These are phyloP conservation scores for Chironex yamaguchii DNA, from an alignment of 30 jellyfish, hydroid and myxozoan species.

Conservation along the genomic window DNA sequence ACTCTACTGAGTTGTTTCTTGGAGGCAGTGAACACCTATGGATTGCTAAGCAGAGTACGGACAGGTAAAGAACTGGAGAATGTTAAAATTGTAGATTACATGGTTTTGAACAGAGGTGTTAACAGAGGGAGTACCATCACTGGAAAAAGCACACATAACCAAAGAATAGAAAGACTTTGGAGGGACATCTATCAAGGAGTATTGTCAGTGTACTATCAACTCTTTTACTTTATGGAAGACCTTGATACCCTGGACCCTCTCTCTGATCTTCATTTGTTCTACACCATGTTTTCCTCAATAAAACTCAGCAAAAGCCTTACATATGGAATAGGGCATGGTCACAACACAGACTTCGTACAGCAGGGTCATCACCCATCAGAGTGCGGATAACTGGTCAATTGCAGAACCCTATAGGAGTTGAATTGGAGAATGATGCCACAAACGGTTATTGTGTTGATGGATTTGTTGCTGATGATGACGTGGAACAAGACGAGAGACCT, in stretches of 20 bases:
- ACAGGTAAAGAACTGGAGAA: conserved; percentile 75
- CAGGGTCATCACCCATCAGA: conserved; percentile 44
- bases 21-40: conserved; percentile 53
- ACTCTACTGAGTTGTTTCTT: conserved; percentile 12
- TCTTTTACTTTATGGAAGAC: conserved; percentile 69
- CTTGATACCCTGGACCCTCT: conserved; percentile 58
- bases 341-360: conserved; percentile 47
- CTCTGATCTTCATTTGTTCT: conserved; percentile 21
- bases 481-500: no score
- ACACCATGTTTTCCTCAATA: no score
- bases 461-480: no score
- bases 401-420: conserved; percentile 61
- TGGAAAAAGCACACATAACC: conserved; percentile 77
- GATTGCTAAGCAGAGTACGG: conserved; percentile 66
- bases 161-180: conserved; percentile 69
- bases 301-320: background rate
- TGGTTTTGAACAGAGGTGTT: conserved; percentile 48
- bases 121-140: conserved; percentile 66
- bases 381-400: conserved; percentile 72
- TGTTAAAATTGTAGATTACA: conserved; percentile 53
- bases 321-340: conserved; percentile 60
- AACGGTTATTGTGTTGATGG: no score
- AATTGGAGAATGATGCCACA: conserved; percentile 10
- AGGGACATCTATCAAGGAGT: conserved; percentile 61
- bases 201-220: conserved; percentile 18